Evolutionary conservation across 2,113 vertebrate genomes (phyloP), one percentile per base, ranked within the genome.

Genomic region (Anser brachyrhynchus): DNA sequence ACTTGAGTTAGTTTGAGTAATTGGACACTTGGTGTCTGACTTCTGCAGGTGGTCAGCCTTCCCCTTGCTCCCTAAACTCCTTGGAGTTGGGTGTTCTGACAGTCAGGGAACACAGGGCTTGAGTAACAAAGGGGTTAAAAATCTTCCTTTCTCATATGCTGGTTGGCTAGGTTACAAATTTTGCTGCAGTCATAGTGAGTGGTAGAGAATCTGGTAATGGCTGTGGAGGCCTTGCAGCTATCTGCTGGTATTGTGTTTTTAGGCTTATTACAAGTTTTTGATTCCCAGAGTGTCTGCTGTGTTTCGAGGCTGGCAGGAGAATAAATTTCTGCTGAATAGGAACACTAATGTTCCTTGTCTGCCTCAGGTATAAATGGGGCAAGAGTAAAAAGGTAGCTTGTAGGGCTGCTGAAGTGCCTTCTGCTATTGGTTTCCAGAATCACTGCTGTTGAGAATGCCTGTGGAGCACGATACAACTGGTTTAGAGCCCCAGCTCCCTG

Each of bases 1-100:
- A 96, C 66, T 84, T 94, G 86, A 96, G 93, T 79, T 72, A 54
- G 41, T 54, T 73, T 49, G 70, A 89, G 86, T 90, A 94, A 95
- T 33, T 75, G 49, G 84, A 96, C 54, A 66, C 86, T 75, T 51
- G 39, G 46, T 55, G 35, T 89, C 37, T 95, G 84, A 66, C 84
- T 91, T 91, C 44, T 93, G 31, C 61, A 79, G 81, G 70, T 96
- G 58, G 44, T 87, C 90, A 73, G 76, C 39, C 0, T 0, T 90
- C 29, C 44, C 12, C 43, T 91, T 0, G 6, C 73, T 92, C 79
- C 58, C 49, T 66, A 20, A 78, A 29, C 57, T 87, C 57, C 44
- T 25, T 85, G 70, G 61, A 70, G 43, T 2, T 87, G 66, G 8
- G 23, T 84, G 23, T 73, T 96, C 58, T 79, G 58, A 84, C 46